Percentiles rank a stretch among this genome's conserved stretches.
These are phyloP conservation scores for Hemitrygon akajei DNA, from an alignment of 2,797 vertebrate species.

Conservation along the genomic window DNA sequence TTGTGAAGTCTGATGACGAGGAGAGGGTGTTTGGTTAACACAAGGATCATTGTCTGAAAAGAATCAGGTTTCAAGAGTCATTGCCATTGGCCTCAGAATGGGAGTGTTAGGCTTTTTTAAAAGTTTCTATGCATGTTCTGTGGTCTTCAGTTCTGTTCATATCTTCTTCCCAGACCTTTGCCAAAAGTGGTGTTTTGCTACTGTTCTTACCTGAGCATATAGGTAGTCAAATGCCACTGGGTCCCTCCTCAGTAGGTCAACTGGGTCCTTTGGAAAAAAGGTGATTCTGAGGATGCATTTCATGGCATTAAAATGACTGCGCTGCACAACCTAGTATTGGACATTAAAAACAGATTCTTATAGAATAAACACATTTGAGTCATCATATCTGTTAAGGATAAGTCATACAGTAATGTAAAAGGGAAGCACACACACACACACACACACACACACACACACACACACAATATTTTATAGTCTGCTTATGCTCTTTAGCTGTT, in stretches of 20 bases:
- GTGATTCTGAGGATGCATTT: conserved; percentile 94
- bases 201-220: conserved; percentile 83
- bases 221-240: conserved; percentile 96
- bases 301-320: conserved; percentile 97
- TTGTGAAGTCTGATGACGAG: no score
- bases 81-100: no score
- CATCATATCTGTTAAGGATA: neutral
- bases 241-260: conserved; percentile 83
- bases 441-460: no score
- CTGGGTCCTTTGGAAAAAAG: conserved; percentile 97
- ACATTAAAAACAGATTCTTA: neutral
- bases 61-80: no score
- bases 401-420: neutral
- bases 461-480: no score
- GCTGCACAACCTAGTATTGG: conserved; percentile 79
- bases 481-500: neutral
- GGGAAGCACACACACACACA: neutral
- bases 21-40: no score
- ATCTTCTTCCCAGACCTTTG: neutral
- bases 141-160: neutral
- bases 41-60: no score
- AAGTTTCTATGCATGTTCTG: neutral
- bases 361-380: neutral
- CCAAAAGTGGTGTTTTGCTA: neutral
- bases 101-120: no score